Conservation (phyloP, 2,888 invertebrate genomes). For the Leuctra nigra region DNA sequence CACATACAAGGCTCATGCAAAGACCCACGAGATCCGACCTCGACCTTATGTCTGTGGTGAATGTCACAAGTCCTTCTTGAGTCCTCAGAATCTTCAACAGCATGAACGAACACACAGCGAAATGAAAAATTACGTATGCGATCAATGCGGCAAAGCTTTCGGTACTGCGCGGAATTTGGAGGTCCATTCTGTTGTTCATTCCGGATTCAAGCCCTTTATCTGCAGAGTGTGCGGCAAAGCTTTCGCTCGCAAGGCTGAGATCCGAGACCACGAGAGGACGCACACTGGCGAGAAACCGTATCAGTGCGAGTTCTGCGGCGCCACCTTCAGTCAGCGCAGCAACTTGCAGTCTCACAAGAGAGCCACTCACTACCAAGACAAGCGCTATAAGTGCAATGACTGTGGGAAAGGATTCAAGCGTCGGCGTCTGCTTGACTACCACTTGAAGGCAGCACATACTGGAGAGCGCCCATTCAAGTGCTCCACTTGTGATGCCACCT, state of each 20-base stretch:
- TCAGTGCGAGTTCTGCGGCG: constrained; percentile 69
- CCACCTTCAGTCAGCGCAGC: constrained; percentile 73
- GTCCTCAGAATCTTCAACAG: constrained; percentile 67
- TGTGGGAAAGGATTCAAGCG: constrained; percentile 71
- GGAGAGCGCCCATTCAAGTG: constrained; percentile 73
- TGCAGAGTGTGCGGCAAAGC: constrained; percentile 58
- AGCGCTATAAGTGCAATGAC: constrained; percentile 60
- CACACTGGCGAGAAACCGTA: constrained; percentile 54
- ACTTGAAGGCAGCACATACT: constrained; percentile 72
- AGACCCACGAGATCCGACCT: constrained; percentile 62
- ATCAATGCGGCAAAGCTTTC: constrained; percentile 63
- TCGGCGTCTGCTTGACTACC: constrained; percentile 67
- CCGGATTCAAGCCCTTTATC: constrained; percentile 49
- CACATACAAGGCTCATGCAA: constrained; percentile 66
- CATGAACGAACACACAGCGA: constrained; percentile 69
- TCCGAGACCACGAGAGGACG: constrained; percentile 71
- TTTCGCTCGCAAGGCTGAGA: constrained; percentile 69
- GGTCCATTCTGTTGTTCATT: constrained; percentile 73
- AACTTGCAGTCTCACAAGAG: constrained; percentile 75
- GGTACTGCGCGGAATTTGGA: constrained; percentile 69
- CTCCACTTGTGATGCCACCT: constrained; percentile 63
- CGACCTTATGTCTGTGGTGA: constrained; percentile 59
- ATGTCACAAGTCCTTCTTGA: constrained; percentile 67
- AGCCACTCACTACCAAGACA: constrained; percentile 71
- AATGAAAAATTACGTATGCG: constrained; percentile 61